Evolutionary conservation across 1,140 invertebrate species (phyloP), one percentile per base, ranked within the genome.

Genomic region (Brachionus plicatilis): DNA sequence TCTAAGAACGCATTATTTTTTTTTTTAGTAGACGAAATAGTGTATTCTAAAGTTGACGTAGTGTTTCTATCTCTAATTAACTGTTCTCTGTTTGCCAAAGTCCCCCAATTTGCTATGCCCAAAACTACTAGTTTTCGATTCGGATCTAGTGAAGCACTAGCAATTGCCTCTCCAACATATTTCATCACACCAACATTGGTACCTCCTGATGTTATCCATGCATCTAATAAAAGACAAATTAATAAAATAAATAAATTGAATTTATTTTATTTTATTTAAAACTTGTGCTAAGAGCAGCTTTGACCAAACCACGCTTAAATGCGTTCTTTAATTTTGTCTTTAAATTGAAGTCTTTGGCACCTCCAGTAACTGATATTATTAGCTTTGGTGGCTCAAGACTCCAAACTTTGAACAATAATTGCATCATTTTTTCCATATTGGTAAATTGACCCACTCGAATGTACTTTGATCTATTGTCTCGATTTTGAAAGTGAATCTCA

Each of bases 331-430:
- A 87, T 80, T 88, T 85, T 8, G 87, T 86, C 60, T 88, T 88
- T 86, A 91, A 88, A 11, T 86, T 86, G 85, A 91, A 90, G 84
- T 89, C 89, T 84, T 90, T 88, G 11, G 90, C 90, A 7, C 90
- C 90, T 5, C 90, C 90, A 29, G 90, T 90, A 14, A 91, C 89
- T 3, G 90, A 90, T 41, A 91, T 90, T 11, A 90, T 87, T 7
- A 91, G 86, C 82, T 90, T 89, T 20, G 90, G 90, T 33, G 86
- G 86, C 37, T 87, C 85, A 27, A 89, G 85, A 6, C 85, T 80
- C 90, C 90, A 90, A n/a, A 87, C 86, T 20, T 90, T 86, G 75
- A 86, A 87, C 85, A 90, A 86, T 37, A 90, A 85, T 3, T 87
- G 72, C 70, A 89, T 76, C 79, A 90, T 86, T 8, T 84, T 85